A percentile compares a stretch with the other conserved stretches of the same genome.
Conservation (phyloP, 2,888 invertebrate genomes). For the Acanthacorydalis orientalis region DNA sequence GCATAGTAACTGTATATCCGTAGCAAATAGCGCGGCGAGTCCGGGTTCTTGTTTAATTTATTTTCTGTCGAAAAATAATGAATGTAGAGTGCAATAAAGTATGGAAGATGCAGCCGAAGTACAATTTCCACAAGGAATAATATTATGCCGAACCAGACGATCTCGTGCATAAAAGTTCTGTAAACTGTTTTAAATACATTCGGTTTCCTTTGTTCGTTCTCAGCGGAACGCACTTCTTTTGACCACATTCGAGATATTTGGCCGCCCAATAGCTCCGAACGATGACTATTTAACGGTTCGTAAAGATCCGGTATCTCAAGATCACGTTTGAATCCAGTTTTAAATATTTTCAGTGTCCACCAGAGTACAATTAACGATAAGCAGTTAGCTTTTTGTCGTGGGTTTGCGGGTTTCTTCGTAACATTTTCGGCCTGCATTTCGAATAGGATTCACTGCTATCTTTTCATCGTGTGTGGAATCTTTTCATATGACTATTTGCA, state of each 20-base stretch:
- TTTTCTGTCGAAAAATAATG: conserved; percentile 33
- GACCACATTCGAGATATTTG: conserved; percentile 42
- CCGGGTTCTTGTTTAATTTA: conserved; percentile 12
- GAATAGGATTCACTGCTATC: too few species aligned
- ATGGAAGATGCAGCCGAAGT: conserved; percentile 34
- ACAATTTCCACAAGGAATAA: conserved; percentile 33
- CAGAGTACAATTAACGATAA: conserved; percentile 18
- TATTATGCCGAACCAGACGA: conserved; percentile 37
- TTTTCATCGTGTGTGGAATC: too few species aligned
- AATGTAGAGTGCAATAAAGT: conserved; percentile 33
- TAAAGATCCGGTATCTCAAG: conserved; percentile 38
- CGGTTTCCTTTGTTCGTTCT: conserved; percentile 29
- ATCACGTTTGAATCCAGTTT: conserved; percentile 17
- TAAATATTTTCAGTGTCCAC: conserved; percentile 19
- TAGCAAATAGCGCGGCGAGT: conserved; percentile 20
- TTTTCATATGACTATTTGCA: neutral
- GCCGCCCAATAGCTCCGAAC: conserved; percentile 39
- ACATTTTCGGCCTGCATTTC: too few species aligned
- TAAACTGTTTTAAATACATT: conserved; percentile 37
- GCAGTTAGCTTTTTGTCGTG: conserved; percentile 17
- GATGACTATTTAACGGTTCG: conserved; percentile 42
- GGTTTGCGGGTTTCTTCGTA: conserved; percentile 10
- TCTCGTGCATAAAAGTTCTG: conserved; percentile 36
- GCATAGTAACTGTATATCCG: conserved; percentile 23
- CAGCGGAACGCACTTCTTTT: conserved; percentile 31